Conservation (phyloP, 2,888 invertebrate genomes). For the Calameuta filiformis region DNA sequence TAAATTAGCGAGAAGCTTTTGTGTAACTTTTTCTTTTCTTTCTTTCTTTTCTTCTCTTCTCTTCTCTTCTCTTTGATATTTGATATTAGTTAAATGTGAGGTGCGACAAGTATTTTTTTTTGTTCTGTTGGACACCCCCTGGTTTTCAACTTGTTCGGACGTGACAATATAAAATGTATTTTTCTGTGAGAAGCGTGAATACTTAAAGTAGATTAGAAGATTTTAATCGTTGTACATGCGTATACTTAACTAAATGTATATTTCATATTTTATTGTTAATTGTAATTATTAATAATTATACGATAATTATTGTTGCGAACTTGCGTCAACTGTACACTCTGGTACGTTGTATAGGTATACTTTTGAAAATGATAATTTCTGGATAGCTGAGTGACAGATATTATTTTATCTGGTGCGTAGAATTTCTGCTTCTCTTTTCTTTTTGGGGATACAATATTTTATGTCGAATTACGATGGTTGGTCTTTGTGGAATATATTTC, state of each 20-base stretch:
- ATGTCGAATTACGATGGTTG: neutral
- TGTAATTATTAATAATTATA: slow-evolving; percentile 28
- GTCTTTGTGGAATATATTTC: neutral
- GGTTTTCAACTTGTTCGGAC: neutral
- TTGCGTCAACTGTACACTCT: slow-evolving; percentile 20
- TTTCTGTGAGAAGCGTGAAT: slow-evolving; percentile 27
- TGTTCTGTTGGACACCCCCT: neutral
- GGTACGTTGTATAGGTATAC: slow-evolving; percentile 23
- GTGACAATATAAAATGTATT: slow-evolving; percentile 12
- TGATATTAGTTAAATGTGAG: neutral
- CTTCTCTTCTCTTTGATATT: neutral
- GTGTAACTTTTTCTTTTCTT: neutral
- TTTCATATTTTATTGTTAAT: slow-evolving; percentile 39
- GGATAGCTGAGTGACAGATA: neutral
- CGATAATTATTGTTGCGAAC: slow-evolving; percentile 13
- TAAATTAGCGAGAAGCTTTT: neutral
- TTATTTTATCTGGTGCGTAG: neutral
- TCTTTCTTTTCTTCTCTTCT: neutral
- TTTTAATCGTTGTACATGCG: slow-evolving; percentile 29
- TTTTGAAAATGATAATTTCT: slow-evolving; percentile 18
- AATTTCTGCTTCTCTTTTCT: neutral
- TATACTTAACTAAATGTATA: slow-evolving; percentile 45
- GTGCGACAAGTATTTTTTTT: neutral
- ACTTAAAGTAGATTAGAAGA: slow-evolving; percentile 33
- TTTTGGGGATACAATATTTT: neutral